Base-by-base conservation (phyloP, 2,797 vertebrate genomes). In the Rhabdomys pumilio region DNA sequence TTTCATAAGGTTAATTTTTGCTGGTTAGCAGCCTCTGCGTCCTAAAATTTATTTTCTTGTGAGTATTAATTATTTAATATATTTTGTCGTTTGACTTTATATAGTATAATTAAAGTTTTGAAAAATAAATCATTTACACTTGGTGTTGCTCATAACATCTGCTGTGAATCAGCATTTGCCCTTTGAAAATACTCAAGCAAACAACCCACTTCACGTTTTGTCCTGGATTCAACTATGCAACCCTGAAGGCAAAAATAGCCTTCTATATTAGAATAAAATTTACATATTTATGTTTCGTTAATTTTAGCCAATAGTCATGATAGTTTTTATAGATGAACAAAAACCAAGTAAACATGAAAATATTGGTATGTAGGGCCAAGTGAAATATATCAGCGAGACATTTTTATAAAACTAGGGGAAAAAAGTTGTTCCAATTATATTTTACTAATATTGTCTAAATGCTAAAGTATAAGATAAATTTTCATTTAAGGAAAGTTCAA, bases 401-500 rank as follows among this genome's bases (percentile, higher is more conserved):
- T 61, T 89, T 83, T 86, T 63, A 75, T 69, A 63, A 83, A 94
- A 88, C 47, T 55, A 89, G 6, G 6, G 20, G 9, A n/a, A n/a
- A 81, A 80, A 20, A n/a, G 34, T 57, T 81, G 53, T 81, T 22
- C 53, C 34, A 57, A 38, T 81, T 57, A 81, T 24, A 13, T 38
- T 73, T 81, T 92, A 73, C 38, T 72, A 91, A 89, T 83, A 85
- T 38, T 63, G 57, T 34, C 3, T 31, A 89, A 91, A 53, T 63
- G 55, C 69, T 19, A 63, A 93, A 90, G 84, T 79, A 41, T 93
- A 84, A 84, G 55, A 31, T 38, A 76, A 92, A 4, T 0, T 80
- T 90, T 14, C 59, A 76, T 59, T 88, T 93, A 89, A 72, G 96
- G 55, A 67, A 22, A 88, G 84, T 53, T 38, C 38, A 81, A 81